A percentile compares a stretch with the other conserved stretches of the same genome.
Evolutionary conservation across 2,888 invertebrate genomes (phyloP).

Genomic region (Aleiodes testaceus): DNA sequence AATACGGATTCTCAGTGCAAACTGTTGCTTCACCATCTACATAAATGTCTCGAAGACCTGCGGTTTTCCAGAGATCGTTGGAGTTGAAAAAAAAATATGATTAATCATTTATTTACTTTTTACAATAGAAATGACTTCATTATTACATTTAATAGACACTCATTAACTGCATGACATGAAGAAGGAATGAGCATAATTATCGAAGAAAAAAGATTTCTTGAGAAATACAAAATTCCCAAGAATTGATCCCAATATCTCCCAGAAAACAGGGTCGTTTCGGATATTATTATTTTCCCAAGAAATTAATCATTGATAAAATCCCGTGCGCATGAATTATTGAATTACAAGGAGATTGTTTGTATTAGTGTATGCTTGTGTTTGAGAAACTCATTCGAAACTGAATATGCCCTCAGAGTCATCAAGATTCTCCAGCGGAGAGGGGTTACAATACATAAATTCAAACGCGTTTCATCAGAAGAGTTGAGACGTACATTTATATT

Average conservation of each 20-base stretch:
- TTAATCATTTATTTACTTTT: conserved; percentile 19
- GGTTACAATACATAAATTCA: conserved; percentile 54
- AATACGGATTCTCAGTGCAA: conserved; percentile 50
- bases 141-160: conserved; percentile 1
- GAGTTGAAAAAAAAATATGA: conserved; percentile 18
- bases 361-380: not conserved
- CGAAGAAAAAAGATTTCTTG: too few relatives aligned
- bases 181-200: not conserved
- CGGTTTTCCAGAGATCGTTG: conserved; percentile 23
- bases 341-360: not conserved
- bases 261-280: not conserved
- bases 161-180: not conserved
- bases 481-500: conserved; percentile 52
- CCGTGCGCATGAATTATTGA: not conserved
- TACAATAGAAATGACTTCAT: conserved; percentile 23
- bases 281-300: conserved; percentile 19
- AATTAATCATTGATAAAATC: conserved; percentile 24
- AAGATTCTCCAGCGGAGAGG: conserved; percentile 47
- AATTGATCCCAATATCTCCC: not conserved
- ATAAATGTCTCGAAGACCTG: conserved; percentile 6
- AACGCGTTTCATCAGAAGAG: conserved; percentile 44
- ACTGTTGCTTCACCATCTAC: not conserved
- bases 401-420: conserved; percentile 53
- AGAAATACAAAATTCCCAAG: not conserved
- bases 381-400: conserved; percentile 29